phyloP scores from a whole-genome alignment of 2,888 invertebrate genomes.

The Lycia hirtaria region DNA sequence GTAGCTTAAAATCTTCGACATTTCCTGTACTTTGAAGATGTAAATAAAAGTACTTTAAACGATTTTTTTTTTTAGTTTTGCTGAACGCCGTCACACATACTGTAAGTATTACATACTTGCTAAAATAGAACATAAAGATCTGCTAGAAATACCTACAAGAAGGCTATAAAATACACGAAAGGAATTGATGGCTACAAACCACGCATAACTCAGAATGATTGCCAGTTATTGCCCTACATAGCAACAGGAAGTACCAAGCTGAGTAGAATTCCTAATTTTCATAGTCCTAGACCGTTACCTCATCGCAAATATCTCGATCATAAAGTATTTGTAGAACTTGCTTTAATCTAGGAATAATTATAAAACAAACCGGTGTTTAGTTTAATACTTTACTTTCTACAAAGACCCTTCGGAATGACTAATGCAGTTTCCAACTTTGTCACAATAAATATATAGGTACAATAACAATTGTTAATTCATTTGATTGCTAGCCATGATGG shows the following conservation, averaged over 20 bases:
- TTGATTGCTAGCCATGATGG: too few species aligned
- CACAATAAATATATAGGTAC: too few species aligned
- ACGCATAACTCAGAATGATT: slow-evolving; percentile 46
- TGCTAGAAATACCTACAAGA: background rate
- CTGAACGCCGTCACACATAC: too few species aligned
- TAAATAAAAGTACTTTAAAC: too few species aligned
- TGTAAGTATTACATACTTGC: background rate
- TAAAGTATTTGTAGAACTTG: slow-evolving; percentile 49
- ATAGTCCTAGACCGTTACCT: slow-evolving; percentile 45
- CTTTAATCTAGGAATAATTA: slow-evolving; percentile 53
- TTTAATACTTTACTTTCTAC: slow-evolving; percentile 54
- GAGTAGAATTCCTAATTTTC: slow-evolving; percentile 55
- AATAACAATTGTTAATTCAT: too few species aligned
- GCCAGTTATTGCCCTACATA: slow-evolving; percentile 48
- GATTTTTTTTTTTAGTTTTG: too few species aligned
- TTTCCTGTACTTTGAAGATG: too few species aligned
- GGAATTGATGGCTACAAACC: slow-evolving; percentile 23
- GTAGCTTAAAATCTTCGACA: too few species aligned
- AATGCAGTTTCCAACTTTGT: slow-evolving; percentile 21
- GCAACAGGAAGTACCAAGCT: slow-evolving; percentile 49
- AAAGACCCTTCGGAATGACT: slow-evolving; percentile 41
- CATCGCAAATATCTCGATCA: slow-evolving; percentile 36
- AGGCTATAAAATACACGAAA: slow-evolving; percentile 3
- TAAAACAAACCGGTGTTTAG: slow-evolving; percentile 54
- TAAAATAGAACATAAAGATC: background rate